Evolutionary conservation across 2,113 vertebrate species (phyloP).

Genomic region (Corapipo altera): DNA sequence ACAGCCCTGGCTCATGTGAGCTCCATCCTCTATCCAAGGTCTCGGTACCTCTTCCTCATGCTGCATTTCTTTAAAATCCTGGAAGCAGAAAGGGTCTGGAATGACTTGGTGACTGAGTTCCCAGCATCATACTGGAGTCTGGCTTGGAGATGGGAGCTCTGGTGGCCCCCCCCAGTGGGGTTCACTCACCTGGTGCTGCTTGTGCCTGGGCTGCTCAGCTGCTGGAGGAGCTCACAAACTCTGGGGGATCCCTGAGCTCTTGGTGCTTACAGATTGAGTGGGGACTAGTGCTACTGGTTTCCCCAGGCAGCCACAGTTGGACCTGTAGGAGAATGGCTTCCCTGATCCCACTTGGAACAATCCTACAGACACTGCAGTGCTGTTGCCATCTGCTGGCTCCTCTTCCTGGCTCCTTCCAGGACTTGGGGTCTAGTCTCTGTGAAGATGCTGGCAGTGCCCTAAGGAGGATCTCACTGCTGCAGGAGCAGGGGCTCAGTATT

Average conservation of each 20-base stretch:
- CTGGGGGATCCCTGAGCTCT: neutral
- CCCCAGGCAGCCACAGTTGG: neutral
- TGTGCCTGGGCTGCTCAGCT: neutral
- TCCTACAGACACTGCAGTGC: accelerated
- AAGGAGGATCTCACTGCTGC: neutral
- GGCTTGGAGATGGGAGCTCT: neutral
- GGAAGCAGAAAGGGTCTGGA: neutral
- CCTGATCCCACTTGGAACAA: neutral
- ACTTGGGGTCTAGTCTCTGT: neutral
- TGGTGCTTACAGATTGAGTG: neutral
- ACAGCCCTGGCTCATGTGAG: neutral
- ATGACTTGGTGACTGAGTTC: accelerated
- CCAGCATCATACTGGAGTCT: accelerated
- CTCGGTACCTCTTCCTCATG: neutral
- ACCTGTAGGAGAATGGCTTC: neutral
- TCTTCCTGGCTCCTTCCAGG: neutral
- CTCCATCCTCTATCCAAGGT: neutral
- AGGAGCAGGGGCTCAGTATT: accelerated
- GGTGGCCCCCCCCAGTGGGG: neutral
- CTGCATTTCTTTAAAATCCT: neutral
- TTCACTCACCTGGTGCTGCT: neutral
- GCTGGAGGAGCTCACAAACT: neutral
- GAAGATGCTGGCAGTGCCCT: neutral
- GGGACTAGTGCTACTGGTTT: neutral
- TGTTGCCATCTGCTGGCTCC: constrained; percentile 56